Evolutionary conservation across 2,113 vertebrate species (phyloP).

Genomic region (Spea multiplicata): DNA sequence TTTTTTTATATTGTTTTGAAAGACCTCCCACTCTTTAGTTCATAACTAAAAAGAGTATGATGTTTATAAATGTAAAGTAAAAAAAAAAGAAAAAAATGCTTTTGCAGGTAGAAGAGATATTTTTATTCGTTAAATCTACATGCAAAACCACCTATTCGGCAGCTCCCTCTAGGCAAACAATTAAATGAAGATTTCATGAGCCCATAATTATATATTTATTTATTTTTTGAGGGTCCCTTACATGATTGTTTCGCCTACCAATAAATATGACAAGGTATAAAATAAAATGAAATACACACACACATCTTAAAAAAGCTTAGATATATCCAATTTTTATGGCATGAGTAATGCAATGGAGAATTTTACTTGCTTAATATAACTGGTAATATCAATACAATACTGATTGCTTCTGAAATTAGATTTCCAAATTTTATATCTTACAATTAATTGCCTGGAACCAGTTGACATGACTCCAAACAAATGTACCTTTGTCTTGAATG

Average conservation of each 20-base stretch:
- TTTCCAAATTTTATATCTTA: constrained; percentile 55
- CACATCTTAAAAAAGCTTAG: neutral
- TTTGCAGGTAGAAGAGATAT: no score
- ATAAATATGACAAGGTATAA: constrained; percentile 4
- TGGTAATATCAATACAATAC: constrained; percentile 58
- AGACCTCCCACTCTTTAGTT: neutral
- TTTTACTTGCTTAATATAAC: constrained; percentile 57
- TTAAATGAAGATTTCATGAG: no score
- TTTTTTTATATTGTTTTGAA: constrained; percentile 5
- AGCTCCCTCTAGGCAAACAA: no score
- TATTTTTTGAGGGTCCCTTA: neutral
- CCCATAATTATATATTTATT: no score
- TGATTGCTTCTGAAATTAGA: constrained; percentile 63
- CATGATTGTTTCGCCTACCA: neutral
- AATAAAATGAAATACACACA: constrained; percentile 27
- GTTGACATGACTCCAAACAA: constrained; percentile 32
- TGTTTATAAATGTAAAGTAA: neutral
- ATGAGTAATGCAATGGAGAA: constrained; percentile 63
- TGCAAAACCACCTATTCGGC: no score
- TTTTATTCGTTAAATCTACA: no score
- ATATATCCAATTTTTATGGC: constrained; percentile 47
- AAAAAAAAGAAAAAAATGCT: no score
- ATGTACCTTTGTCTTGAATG: constrained; percentile 28
- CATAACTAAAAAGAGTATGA: neutral
- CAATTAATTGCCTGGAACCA: constrained; percentile 51